Evolutionary conservation across 1,140 invertebrate genomes (phyloP).

Genomic region (Drosophila persimilis): DNA sequence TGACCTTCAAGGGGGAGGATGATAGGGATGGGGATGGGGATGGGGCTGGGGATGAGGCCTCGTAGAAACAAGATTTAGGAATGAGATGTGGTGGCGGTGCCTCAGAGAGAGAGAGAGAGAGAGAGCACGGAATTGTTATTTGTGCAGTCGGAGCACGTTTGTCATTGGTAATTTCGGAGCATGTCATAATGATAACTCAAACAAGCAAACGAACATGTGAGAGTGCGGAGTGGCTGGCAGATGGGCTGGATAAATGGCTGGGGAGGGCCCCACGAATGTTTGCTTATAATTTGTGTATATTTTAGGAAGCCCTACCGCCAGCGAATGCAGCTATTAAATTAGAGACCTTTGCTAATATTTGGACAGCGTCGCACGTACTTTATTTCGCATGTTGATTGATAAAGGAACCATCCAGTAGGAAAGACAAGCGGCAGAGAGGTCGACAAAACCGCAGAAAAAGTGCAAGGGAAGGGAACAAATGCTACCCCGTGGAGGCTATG

Average conservation of each 20-base stretch:
- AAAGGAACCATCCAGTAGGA: not conserved
- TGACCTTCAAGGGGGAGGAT: constrained; percentile 41
- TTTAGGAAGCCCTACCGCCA: constrained; percentile 25
- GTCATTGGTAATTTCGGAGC: constrained; percentile 79
- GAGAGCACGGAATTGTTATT: constrained; percentile 29
- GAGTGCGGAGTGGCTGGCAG: not conserved
- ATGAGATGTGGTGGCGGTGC: constrained; percentile 5
- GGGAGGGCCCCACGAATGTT: constrained; percentile 17
- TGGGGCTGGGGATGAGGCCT: not conserved
- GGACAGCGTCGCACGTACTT: constrained; percentile 43
- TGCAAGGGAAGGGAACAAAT: not conserved
- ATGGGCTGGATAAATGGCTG: too few species aligned
- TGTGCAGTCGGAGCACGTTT: constrained; percentile 67
- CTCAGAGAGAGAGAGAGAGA: not conserved
- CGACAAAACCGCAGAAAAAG: too few species aligned
- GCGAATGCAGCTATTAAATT: constrained; percentile 61
- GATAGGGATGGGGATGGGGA: not conserved
- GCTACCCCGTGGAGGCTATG: not conserved
- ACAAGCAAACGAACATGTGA: constrained; percentile 42
- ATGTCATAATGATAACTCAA: constrained; percentile 81
- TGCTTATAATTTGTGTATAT: constrained; percentile 44
- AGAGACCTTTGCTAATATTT: constrained; percentile 48
- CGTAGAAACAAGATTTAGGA: not conserved
- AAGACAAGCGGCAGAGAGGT: not conserved
- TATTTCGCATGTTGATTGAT: constrained; percentile 48